Percentiles rank a stretch among this genome's conserved stretches.
Evolutionary conservation across 2,888 invertebrate species (phyloP).

Genomic region (Ceramica pisi): DNA sequence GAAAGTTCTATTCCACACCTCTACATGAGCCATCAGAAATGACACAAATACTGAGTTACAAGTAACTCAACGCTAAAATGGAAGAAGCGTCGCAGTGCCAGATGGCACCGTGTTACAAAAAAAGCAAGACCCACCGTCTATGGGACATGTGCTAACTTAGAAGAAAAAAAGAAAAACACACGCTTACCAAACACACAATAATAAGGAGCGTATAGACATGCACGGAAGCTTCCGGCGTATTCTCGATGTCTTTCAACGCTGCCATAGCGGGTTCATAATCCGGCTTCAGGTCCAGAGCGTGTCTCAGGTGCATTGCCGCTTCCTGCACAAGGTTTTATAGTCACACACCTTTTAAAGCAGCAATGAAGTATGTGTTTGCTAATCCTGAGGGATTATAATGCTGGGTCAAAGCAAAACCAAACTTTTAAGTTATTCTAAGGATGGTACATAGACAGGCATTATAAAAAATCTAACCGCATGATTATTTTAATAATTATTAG

Average conservation of each 20-base stretch:
- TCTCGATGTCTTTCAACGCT: conserved; percentile 95
- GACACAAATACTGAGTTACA: neutral
- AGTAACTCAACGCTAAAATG: neutral
- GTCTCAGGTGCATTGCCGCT: conserved; percentile 95
- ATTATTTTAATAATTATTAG: too few species aligned
- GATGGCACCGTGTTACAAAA: conserved; percentile 20
- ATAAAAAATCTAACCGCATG: too few species aligned
- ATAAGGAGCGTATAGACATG: conserved; percentile 97
- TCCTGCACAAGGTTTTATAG: conserved; percentile 89
- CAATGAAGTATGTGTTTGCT: conserved; percentile 55
- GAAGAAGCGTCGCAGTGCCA: neutral
- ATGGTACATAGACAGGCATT: neutral
- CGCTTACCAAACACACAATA: conserved; percentile 95
- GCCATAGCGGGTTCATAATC: conserved; percentile 95
- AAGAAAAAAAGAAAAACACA: conserved; percentile 39
- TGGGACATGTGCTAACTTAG: conserved; percentile 33
- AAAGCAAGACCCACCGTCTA: conserved; percentile 13
- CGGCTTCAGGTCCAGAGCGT: conserved; percentile 95
- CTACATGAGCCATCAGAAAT: neutral
- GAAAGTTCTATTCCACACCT: neutral
- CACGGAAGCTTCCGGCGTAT: conserved; percentile 94
- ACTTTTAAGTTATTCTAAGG: conserved; percentile 19
- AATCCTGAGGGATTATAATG: conserved; percentile 43
- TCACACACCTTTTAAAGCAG: conserved; percentile 61
- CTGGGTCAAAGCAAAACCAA: conserved; percentile 49